phyloP scores from a whole-genome alignment of 2,888 invertebrate genomes.

The Tenodera sinensis region DNA sequence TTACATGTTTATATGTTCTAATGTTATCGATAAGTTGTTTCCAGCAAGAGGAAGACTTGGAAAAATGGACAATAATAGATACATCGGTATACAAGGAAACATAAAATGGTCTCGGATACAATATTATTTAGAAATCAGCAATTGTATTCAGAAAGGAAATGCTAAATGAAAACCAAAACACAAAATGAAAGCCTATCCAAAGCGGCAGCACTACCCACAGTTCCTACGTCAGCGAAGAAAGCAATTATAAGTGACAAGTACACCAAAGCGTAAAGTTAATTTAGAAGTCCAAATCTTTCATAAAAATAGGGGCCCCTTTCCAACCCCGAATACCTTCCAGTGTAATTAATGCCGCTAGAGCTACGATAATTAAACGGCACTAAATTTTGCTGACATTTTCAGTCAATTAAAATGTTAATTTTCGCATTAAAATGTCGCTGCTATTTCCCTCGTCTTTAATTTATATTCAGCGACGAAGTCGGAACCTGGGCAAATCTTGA shows the following conservation, averaged over 20 bases:
- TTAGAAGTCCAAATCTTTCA: background rate
- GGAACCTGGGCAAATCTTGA: background rate
- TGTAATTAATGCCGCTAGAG: background rate
- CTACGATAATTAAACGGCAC: background rate
- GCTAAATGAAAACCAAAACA: no score
- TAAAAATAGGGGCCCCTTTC: background rate
- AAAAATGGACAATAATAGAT: no score
- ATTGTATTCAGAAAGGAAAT: no score
- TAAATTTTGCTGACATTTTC: background rate
- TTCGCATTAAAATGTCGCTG: background rate
- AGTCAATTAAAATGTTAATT: slow-evolving; percentile 10
- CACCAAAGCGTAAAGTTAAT: background rate
- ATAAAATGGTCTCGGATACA: no score
- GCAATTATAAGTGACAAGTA: background rate
- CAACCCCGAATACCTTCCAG: background rate
- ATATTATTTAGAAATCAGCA: no score
- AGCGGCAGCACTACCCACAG: background rate
- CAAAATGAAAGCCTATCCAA: no score
- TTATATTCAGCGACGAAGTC: background rate
- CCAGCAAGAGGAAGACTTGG: no score
- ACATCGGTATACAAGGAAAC: no score
- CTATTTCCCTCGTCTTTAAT: background rate
- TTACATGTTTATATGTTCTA: no score
- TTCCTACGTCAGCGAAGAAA: background rate
- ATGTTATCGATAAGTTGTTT: no score